Conservation (phyloP, 2,888 invertebrate species). For the Herminia tarsipennalis region DNA sequence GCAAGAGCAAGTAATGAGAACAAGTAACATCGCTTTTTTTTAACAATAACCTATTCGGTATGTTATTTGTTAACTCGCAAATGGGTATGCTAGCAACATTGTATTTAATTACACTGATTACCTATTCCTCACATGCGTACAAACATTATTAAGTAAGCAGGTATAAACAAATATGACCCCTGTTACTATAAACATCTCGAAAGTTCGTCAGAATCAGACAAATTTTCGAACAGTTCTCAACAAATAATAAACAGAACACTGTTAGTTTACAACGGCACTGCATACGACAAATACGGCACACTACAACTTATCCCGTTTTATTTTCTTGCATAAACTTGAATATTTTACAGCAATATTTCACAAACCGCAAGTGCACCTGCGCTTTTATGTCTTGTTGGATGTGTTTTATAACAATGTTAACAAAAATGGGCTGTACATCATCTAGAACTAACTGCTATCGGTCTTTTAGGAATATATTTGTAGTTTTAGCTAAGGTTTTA, state of each 20-base stretch:
- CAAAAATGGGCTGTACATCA: conserved; percentile 19
- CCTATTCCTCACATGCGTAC: too few species aligned
- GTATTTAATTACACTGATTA: too few species aligned
- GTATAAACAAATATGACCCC: too few species aligned
- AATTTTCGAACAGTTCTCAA: too few species aligned
- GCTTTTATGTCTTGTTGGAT: conserved; percentile 32
- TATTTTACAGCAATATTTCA: conserved; percentile 58
- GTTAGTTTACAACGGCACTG: background rate
- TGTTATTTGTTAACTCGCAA: too few species aligned
- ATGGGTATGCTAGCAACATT: too few species aligned
- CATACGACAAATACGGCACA: conserved; percentile 6
- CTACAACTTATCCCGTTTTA: conserved; percentile 46
- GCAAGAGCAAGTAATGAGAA: too few species aligned
- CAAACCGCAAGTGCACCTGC: conserved; percentile 52
- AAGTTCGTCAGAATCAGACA: too few species aligned
- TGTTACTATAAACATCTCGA: too few species aligned
- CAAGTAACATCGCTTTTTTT: background rate
- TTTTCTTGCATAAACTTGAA: conserved; percentile 50
- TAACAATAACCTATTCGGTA: too few species aligned
- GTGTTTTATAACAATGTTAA: conserved; percentile 36
- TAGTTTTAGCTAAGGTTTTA: background rate
- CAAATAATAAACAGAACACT: conserved; percentile 30
- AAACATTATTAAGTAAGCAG: too few species aligned
- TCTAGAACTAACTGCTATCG: conserved; percentile 15
- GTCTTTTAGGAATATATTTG: background rate